Evolutionary conservation across 1,140 invertebrate genomes (phyloP), one percentile per base, ranked within the genome.

Genomic region (Cephus cinctus): DNA sequence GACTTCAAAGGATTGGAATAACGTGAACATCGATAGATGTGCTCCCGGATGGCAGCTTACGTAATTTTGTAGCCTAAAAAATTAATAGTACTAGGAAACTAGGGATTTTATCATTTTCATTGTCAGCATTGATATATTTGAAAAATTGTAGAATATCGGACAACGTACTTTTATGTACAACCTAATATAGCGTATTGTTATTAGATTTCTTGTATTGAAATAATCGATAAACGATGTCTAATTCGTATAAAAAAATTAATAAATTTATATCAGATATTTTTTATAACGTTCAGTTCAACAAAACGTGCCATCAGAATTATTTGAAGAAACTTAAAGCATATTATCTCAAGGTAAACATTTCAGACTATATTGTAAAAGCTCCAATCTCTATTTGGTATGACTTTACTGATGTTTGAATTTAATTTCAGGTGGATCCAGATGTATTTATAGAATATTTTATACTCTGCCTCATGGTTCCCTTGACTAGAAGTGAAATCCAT

Each of bases 301-400:
- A 81, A 47, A 81, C 81, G 15, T 77, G 78, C 55, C 83, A 85
- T 62, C 80, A 80, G 50, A 80, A 78, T 52, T 80, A 82, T 51
- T 66, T 79, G 3, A 84, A 83, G 55, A 82, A 81, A 62, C 62
- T 84, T 61, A 78, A 67, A 27, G 79, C 81, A 59, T 53, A 80
- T 5, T 83, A 81, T 54, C 73, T 75, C 45, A 78, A 78, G 69
- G 82, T 83, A 41, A 53, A 44, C 50, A n/a, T 44, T 39, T n/a
- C n/a, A n/a, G n/a, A n/a, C 1, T 46, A 20, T 22, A 34, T 20
- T 4, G 16, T 22, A 11, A 18, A 23, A 36, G 21, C 23, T 11
- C 19, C 32, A 16, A 5, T 41, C 12, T 2, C 9, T 6, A 21
- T 18, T 18, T 12, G 4, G 32, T 16, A 5, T 5, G 2, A 18